These are phyloP conservation scores for Enteromius viviparus DNA, from an alignment of 2,797 vertebrate species.

Conservation along the genomic window DNA sequence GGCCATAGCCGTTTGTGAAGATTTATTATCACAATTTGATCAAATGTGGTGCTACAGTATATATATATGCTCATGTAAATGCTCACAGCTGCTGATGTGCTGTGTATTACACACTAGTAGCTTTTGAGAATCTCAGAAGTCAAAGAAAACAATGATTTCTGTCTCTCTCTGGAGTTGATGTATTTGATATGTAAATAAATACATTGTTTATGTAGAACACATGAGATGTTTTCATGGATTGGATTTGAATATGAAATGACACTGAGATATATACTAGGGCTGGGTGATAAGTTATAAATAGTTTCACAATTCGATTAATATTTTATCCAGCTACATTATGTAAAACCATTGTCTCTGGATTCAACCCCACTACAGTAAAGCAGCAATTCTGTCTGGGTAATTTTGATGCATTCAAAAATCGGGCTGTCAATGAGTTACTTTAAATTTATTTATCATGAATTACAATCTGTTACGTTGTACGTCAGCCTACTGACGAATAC, in stretches of 20 bases:
- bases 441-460: not conserved
- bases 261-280: not conserved
- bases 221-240: not conserved
- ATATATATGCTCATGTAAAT: not conserved
- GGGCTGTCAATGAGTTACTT: not conserved
- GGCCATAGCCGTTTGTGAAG: not conserved
- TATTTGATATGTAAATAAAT: slow-evolving; percentile 30
- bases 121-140: not conserved
- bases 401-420: not conserved
- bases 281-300: not conserved
- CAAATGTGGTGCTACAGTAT: not conserved
- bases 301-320: not conserved
- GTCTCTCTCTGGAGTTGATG: not conserved
- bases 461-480: not conserved
- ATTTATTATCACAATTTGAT: not conserved
- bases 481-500: not conserved
- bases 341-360: not conserved
- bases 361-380: not conserved
- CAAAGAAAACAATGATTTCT: not conserved
- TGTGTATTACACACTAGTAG: not conserved
- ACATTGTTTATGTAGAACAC: slow-evolving; percentile 12
- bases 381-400: not conserved
- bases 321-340: not conserved
- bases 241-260: slow-evolving; percentile 12
- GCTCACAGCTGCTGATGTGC: not conserved